Percentiles rank a stretch among this genome's conserved stretches.
phyloP scores from a whole-genome alignment of 2,888 invertebrate species.

The Litoditis marina region DNA sequence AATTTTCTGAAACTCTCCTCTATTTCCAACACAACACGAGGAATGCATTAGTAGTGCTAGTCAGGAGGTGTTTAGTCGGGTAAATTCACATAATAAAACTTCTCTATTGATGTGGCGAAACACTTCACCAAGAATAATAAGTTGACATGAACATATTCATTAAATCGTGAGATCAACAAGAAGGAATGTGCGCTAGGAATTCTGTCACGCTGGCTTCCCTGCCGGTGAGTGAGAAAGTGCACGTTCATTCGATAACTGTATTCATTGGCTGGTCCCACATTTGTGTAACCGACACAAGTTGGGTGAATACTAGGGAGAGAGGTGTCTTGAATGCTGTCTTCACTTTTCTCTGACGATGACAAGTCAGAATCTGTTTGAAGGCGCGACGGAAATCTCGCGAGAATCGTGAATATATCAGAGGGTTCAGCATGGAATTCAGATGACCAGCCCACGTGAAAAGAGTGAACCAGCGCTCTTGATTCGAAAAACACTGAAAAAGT shows the following conservation, averaged over 20 bases:
- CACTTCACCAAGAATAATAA: too few relatives aligned
- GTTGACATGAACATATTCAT: too few relatives aligned
- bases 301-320: constrained; percentile 57
- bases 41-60: too few relatives aligned
- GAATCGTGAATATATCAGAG: constrained; percentile 59
- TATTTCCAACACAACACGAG: too few relatives aligned
- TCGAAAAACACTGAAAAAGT: constrained; percentile 49
- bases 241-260: constrained; percentile 24
- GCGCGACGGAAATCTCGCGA: constrained; percentile 59
- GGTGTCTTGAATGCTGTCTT: constrained; percentile 59
- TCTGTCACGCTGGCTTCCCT: too few relatives aligned
- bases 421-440: constrained; percentile 61
- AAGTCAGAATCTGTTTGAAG: constrained; percentile 59
- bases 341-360: constrained; percentile 54
- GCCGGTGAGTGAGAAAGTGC: too few relatives aligned
- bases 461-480: constrained; percentile 55
- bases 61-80: too few relatives aligned
- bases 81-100: too few relatives aligned
- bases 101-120: too few relatives aligned
- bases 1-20: too few relatives aligned
- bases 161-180: too few relatives aligned
- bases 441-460: constrained; percentile 62
- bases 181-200: too few relatives aligned
- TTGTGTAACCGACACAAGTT: constrained; percentile 58
- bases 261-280: constrained; percentile 48